Evolutionary conservation across 2,797 vertebrate genomes (phyloP).

Genomic region (Silurus lanzhouensis): DNA sequence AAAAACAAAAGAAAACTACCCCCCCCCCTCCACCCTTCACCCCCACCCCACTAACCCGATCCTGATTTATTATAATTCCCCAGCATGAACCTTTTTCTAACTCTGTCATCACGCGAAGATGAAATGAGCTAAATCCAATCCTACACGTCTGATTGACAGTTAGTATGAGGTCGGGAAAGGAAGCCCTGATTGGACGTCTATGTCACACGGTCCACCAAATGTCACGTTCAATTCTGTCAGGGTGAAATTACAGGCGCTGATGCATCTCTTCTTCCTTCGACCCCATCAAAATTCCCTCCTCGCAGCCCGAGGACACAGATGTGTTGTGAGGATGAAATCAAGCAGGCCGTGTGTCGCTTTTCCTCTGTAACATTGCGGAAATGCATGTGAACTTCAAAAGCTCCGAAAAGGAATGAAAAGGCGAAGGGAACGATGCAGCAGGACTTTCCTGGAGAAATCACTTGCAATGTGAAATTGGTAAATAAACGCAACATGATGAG

Average conservation of each 20-base stretch:
- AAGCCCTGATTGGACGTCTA: slow-evolving; percentile 31
- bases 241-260: slow-evolving; percentile 35
- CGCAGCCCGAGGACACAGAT: slow-evolving; percentile 7
- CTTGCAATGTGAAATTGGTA: slow-evolving; percentile 7
- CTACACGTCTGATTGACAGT: slow-evolving; percentile 38
- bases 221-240: slow-evolving; percentile 54
- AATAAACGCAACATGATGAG: not conserved
- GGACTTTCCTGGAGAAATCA: not conserved
- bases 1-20: not conserved
- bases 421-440: not conserved
- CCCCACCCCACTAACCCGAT: not conserved
- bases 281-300: slow-evolving; percentile 38
- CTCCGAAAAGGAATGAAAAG: not conserved
- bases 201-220: slow-evolving; percentile 22
- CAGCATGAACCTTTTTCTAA: slow-evolving; percentile 6
- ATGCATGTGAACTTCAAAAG: not conserved
- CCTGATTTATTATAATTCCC: not conserved
- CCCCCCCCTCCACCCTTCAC: not conserved
- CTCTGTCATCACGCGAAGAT: slow-evolving; percentile 3
- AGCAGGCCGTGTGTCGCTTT: slow-evolving; percentile 35
- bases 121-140: slow-evolving; percentile 9
- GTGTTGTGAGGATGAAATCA: slow-evolving; percentile 14
- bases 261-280: slow-evolving; percentile 20
- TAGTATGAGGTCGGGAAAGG: slow-evolving; percentile 11
- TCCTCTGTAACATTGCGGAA: not conserved